Evolutionary conservation across 2,113 vertebrate genomes (phyloP), one percentile per base, ranked within the genome.

Genomic region (Paraplagusia blochii): DNA sequence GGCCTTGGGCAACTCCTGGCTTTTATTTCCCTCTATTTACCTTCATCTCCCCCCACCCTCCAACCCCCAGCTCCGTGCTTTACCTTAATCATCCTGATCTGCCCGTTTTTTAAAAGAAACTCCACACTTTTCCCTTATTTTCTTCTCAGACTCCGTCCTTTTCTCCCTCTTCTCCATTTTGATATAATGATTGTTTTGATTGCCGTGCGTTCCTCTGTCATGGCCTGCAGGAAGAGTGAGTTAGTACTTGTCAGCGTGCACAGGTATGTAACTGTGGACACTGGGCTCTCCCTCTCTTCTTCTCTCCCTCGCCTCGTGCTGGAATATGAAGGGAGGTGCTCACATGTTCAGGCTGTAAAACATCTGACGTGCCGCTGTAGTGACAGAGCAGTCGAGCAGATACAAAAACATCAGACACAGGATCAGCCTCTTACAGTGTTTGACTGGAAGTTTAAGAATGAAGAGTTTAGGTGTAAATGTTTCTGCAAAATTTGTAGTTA

Each of bases 141-240:
- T 29, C 22, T 29, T 29, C 6, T 29, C 22, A 4, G 22, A 4
- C 22, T 29, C 22, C 22, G 22, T 29, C 61, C 43, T 33, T 51
- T 53, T 18, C 58, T 44, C 63, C 61, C 59, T 63, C 54, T 66
- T 59, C 51, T 75, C 66, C 53, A 58, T 58, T 67, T 84, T 74
- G 60, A 71, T 80, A 77, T 57, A 66, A 44, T 71, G 73, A 75
- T 84, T 85, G 85, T 86, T 87, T 66, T 84, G 84, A 84, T 82
- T 86, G 81, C 82, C 53, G 72, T 22, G 76, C 74, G 87, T 86
- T 89, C 84, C 78, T 86, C 51, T 56, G 61, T 79, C 62, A 59
- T 81, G 76, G 88, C 89, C 87, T 84, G 87, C 78, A 89, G 87
- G 86, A 87, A 79, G 83, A 83, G 84, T 88, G 79, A 82, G 89